phyloP scores from a whole-genome alignment of 2,797 vertebrate genomes.

The Epinephelus coioides region DNA sequence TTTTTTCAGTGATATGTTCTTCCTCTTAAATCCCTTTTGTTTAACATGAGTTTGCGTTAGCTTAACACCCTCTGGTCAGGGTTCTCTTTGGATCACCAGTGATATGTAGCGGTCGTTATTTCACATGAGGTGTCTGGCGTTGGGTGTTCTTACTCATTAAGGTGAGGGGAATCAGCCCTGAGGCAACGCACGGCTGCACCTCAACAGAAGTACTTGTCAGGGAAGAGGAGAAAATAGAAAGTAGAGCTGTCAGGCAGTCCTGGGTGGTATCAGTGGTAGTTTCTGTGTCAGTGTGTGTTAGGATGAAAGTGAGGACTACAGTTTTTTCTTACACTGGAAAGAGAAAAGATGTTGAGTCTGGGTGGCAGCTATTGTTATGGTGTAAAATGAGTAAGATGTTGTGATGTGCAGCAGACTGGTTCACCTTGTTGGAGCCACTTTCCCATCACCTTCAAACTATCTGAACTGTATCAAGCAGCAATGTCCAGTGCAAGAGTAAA shows the following conservation, averaged over 20 bases:
- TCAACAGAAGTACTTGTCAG: slow-evolving; percentile 38
- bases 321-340: not conserved
- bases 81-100: slow-evolving; percentile 30
- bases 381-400: slow-evolving; percentile 9
- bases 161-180: slow-evolving; percentile 26
- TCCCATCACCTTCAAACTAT: not conserved
- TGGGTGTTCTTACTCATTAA: slow-evolving; percentile 39
- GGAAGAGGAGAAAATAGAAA: slow-evolving; percentile 38
- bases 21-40: slow-evolving; percentile 32
- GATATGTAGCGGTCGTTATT: slow-evolving; percentile 25
- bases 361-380: slow-evolving; percentile 1
- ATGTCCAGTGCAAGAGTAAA: no score
- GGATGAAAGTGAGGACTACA: not conserved
- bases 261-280: slow-evolving; percentile 17
- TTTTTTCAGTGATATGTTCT: slow-evolving; percentile 13
- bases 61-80: not conserved
- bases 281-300: slow-evolving; percentile 8
- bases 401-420: not conserved
- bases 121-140: slow-evolving; percentile 17
- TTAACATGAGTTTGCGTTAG: slow-evolving; percentile 9
- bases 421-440: not conserved
- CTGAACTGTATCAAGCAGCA: no score
- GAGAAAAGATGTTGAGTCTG: slow-evolving; percentile 10
- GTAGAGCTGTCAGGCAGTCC: slow-evolving; percentile 17
- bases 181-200: slow-evolving; percentile 44